Base-by-base conservation (phyloP, 2,888 invertebrate genomes). In the Eupithecia pulchellata region DNA sequence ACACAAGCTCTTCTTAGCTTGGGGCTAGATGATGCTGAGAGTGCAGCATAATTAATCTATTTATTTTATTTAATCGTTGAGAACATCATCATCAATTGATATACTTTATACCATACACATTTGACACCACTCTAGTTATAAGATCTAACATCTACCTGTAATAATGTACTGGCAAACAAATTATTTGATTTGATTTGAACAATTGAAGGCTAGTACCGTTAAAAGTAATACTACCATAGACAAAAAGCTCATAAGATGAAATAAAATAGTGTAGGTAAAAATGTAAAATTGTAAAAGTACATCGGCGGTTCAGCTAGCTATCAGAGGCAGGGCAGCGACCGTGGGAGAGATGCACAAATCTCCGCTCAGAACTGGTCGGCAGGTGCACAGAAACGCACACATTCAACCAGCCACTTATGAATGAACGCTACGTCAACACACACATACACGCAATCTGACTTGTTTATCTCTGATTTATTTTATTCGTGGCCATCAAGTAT, bases 291-390 rank as follows among this genome's bases (percentile, higher is more conserved):
- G 81, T 86, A 91, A 92, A 93, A 91, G 81, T 36, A 91, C 89
- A 92, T 89, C 87, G 88, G 9, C 85, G 84, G 87, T 86, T 89
- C 85, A 88, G 88, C 91, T 92, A 92, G 83, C 84, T 88, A 91
- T 87, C 89, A 86, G 87, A 87, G 88, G 83, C 82, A 84, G 93
- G 91, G 87, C 93, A 93, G 88, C 93, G 93, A 93, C 94, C 94
- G 94, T 93, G 94, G 93, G 94, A 94, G 92, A 92, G 92, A 86
- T 86, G 91, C 89, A 92, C 93, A 94, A 94, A 94, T 94, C 94
- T 94, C 93, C 91, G 92, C 93, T 93, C 90, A 89, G 89, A 94
- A 94, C 94, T 91, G 94, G 94, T 94, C 91, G 94, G 93, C 94
- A 94, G 94, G 94, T 94, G 94, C 91, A 88, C 80, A 80, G 84